A percentile compares a stretch with the other conserved stretches of the same genome.
Evolutionary conservation across 2,113 vertebrate genomes (phyloP).

Genomic region (Channa maculata): DNA sequence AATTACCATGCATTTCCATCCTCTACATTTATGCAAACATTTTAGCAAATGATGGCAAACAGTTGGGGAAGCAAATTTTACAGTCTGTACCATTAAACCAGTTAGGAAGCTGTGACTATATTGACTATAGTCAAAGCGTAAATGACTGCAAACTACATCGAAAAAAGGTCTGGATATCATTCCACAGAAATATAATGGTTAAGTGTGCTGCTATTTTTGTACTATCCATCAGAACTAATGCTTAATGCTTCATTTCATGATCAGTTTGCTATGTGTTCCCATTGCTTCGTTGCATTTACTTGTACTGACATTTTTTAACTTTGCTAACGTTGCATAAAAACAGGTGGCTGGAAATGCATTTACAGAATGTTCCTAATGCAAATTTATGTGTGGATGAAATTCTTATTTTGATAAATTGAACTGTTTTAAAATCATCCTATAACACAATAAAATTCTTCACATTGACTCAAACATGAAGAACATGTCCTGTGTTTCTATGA

Average conservation of each 20-base stretch:
- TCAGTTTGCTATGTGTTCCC: no score
- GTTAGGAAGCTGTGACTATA: not conserved
- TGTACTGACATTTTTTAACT: no score
- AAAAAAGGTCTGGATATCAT: no score
- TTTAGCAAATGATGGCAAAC: not conserved
- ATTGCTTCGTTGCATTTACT: no score
- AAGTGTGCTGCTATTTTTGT: not conserved
- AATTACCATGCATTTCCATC: not conserved
- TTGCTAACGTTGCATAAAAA: not conserved
- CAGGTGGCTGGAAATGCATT: not conserved
- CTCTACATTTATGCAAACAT: not conserved
- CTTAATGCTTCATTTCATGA: not conserved
- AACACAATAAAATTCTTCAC: not conserved
- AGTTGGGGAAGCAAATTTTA: no score
- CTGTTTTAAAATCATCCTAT: not conserved
- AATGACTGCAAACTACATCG: no score
- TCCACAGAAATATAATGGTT: no score
- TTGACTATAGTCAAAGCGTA: not conserved
- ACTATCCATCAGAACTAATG: not conserved
- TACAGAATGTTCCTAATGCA: not conserved
- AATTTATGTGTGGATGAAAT: not conserved
- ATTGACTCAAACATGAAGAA: not conserved
- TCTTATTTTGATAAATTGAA: not conserved
- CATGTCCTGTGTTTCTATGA: not conserved
- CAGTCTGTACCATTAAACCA: not conserved